Percentiles rank a stretch among this genome's conserved stretches.
phyloP scores from a whole-genome alignment of 2,797 vertebrate species.

The Danio jaintianensis region DNA sequence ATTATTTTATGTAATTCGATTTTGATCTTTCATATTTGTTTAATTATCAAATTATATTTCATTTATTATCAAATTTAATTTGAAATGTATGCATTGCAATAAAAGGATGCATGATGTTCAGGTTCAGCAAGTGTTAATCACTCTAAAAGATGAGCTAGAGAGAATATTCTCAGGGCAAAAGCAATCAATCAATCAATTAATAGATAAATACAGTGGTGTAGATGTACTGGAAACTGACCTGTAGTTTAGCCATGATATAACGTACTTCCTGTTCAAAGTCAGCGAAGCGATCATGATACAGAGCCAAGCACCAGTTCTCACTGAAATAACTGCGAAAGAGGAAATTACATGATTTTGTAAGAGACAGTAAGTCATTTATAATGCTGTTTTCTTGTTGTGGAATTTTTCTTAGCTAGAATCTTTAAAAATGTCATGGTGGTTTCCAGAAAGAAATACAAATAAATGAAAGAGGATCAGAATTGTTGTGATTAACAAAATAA shows the following conservation, averaged over 20 bases:
- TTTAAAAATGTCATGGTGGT: too few species aligned
- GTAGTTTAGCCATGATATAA: constrained; percentile 78
- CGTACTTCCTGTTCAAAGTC: constrained; percentile 90
- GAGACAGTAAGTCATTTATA: too few species aligned
- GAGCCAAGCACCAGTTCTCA: constrained; percentile 87
- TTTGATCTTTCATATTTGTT: too few species aligned
- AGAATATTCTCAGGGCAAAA: background rate
- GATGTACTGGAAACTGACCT: constrained; percentile 66
- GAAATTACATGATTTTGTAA: background rate
- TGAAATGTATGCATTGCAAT: background rate
- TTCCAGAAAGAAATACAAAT: too few species aligned
- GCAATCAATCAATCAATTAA: background rate
- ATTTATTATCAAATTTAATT: background rate
- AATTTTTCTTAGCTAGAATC: too few species aligned
- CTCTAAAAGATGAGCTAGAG: background rate
- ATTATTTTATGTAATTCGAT: too few species aligned
- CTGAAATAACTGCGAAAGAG: constrained; percentile 85
- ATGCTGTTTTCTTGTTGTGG: too few species aligned
- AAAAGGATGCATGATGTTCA: background rate
- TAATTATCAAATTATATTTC: too few species aligned
- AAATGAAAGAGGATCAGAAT: too few species aligned
- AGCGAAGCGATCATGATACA: constrained; percentile 92
- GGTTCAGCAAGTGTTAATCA: background rate
- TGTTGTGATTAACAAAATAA: too few species aligned
- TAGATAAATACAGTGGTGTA: background rate